Conservation (phyloP, 2,888 invertebrate genomes). For the Hirtodrosophila histrioides region DNA sequence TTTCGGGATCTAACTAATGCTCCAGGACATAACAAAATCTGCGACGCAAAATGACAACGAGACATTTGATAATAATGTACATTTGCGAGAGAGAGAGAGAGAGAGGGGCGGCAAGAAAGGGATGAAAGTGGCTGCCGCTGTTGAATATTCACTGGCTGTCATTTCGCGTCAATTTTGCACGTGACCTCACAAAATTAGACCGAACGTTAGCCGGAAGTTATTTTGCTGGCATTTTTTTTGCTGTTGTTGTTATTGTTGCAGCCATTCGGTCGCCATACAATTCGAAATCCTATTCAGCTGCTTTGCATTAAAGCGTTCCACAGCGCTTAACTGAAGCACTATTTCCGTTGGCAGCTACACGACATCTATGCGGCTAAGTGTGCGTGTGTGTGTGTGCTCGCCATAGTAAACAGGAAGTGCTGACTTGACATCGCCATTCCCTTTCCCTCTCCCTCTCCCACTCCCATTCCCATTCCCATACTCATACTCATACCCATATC, state of each 20-base stretch:
- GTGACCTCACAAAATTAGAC: slow-evolving; percentile 44
- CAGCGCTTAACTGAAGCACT: slow-evolving; percentile 19
- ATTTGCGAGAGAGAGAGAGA: too few relatives aligned
- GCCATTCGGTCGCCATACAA: slow-evolving; percentile 16
- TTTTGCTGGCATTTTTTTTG: slow-evolving; percentile 66
- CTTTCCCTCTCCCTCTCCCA: neutral
- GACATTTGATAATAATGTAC: slow-evolving; percentile 36
- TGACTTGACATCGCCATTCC: slow-evolving; percentile 55
- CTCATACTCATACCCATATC: neutral
- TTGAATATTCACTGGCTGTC: slow-evolving; percentile 10
- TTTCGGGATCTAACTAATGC: slow-evolving; percentile 1
- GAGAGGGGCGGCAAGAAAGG: too few relatives aligned
- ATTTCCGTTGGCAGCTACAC: slow-evolving; percentile 21
- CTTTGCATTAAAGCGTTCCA: slow-evolving; percentile 45
- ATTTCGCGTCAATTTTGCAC: slow-evolving; percentile 40
- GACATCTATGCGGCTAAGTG: slow-evolving; percentile 22
- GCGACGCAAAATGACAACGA: slow-evolving; percentile 40
- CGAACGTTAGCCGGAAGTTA: slow-evolving; percentile 62
- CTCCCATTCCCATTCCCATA: neutral
- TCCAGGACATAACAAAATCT: slow-evolving; percentile 34
- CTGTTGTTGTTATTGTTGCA: slow-evolving; percentile 28
- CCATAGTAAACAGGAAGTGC: slow-evolving; percentile 57
- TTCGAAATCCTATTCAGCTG: slow-evolving; percentile 42
- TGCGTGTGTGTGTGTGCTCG: slow-evolving; percentile 12
- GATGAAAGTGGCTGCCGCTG: slow-evolving; percentile 2